Evolutionary conservation across 2,888 invertebrate species (phyloP).

Genomic region (Dusona sp.): DNA sequence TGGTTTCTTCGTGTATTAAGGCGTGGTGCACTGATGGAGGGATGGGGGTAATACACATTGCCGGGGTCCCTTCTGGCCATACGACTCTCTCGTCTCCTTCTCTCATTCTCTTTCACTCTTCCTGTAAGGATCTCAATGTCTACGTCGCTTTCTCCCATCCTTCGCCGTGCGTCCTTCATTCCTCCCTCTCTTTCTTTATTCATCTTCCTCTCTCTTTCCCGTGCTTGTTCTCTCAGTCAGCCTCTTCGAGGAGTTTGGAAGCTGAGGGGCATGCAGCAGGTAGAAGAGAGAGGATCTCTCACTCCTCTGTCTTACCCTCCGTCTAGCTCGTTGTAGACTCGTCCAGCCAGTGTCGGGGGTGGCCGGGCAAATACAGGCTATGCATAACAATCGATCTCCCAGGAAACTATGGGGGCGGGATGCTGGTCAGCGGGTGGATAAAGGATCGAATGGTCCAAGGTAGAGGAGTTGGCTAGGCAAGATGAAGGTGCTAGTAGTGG

Average conservation of each 20-base stretch:
- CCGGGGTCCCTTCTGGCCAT: conserved; percentile 77
- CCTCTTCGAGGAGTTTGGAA: conserved; percentile 61
- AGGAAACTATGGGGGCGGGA: conserved; percentile 82
- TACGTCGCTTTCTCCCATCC: conserved; percentile 31
- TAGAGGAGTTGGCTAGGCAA: conserved; percentile 62
- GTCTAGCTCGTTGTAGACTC: conserved; percentile 53
- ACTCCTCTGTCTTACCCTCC: conserved; percentile 26
- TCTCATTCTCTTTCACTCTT: conserved; percentile 37
- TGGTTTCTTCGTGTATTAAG: conserved; percentile 80
- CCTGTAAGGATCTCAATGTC: conserved; percentile 27
- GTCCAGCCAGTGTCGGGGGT: conserved; percentile 70
- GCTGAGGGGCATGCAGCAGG: conserved; percentile 33
- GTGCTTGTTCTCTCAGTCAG: conserved; percentile 1
- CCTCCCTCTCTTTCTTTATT: conserved; percentile 38
- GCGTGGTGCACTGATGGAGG: conserved; percentile 54
- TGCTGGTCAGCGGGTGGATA: conserved; percentile 83
- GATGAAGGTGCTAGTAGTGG: conserved; percentile 62
- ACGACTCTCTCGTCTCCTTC: conserved; percentile 22
- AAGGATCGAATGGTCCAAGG: conserved; percentile 75
- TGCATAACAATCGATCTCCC: conserved; percentile 85
- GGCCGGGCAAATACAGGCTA: conserved; percentile 85
- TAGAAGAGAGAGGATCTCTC: conserved; percentile 23
- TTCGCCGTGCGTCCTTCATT: conserved; percentile 7
- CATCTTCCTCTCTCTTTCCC: conserved; percentile 26
- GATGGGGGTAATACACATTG: conserved; percentile 53